Base-by-base conservation (phyloP, 2,113 vertebrate species). In the Phylloscopus trochilus region DNA sequence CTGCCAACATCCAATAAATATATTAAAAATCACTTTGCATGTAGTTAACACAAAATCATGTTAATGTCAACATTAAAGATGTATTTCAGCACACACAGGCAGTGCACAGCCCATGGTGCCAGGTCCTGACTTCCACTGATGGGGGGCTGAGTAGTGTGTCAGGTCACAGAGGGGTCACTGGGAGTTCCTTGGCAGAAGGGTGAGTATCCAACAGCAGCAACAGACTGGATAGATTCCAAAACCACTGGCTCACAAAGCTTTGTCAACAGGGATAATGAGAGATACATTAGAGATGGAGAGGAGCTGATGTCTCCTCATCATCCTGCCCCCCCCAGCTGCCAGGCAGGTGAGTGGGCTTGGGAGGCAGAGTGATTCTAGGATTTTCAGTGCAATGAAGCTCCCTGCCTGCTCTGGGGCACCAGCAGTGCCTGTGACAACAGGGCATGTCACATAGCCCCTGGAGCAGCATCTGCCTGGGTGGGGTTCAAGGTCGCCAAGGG, bases 1-100 rank as follows among this genome's bases (percentile, higher is more conserved):
- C 69, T 95, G 83, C 89, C 93, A 97, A 82, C 87, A 92, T 91
- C 91, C 92, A 94, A 76, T 89, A 96, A 94, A 84, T 89, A 89
- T 13, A 83, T 52, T 87, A 92, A 93, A 83, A 96, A 95, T 91
- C 70, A 84, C 76, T 95, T 95, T 87, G 69, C 76, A 89, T 76
- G 55, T 24, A 47, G 91, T 93, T 91, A 94, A 83, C 81, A 92
- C 10, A 5, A 92, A 84, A 43, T 64, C 56, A 66, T 14, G 1
- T 66, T 87, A 91, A 92, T 44, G 18, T 85, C 83, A 92, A 84
- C 87, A 89, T 93, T 91, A 75, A 87, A 95, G 83, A 31, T 33
- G 52, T 68, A 31, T n/a, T 58, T 83, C 64, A 63, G 64, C 56
- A 56, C 56, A 70, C 33, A 63, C 26, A 23, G 30, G 43, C 21